A percentile compares a stretch with the other conserved stretches of the same genome.
These are phyloP conservation scores for Apeira syringaria DNA, from an alignment of 2,888 invertebrate genomes.

Conservation along the genomic window DNA sequence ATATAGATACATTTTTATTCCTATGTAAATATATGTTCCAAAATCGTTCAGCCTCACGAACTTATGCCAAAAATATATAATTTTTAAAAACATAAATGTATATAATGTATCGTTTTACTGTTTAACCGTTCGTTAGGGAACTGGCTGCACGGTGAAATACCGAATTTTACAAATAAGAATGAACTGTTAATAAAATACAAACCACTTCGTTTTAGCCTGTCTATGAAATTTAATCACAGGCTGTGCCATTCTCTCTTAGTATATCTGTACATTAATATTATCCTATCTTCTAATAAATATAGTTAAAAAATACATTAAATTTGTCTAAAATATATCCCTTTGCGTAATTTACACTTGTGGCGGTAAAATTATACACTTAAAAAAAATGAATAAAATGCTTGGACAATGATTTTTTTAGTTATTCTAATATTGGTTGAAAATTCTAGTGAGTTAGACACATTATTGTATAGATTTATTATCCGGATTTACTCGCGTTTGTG, in stretches of 20 bases:
- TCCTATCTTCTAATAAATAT: slow-evolving; percentile 41
- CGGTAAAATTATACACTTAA: slow-evolving; percentile 29
- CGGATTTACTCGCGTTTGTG: too few relatives aligned
- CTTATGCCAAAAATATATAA: slow-evolving; percentile 63
- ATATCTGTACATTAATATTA: slow-evolving; percentile 46
- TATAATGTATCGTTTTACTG: slow-evolving; percentile 47
- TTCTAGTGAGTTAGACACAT: too few relatives aligned
- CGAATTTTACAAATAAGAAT: slow-evolving; percentile 47
- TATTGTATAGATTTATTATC: too few relatives aligned
- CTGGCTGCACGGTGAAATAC: slow-evolving; percentile 74
- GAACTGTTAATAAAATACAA: slow-evolving; percentile 14
- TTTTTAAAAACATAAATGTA: slow-evolving; percentile 49
- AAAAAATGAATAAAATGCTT: slow-evolving; percentile 52
- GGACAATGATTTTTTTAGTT: slow-evolving; percentile 44
- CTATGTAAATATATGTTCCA: slow-evolving; percentile 54
- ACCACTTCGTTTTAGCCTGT: slow-evolving; percentile 26
- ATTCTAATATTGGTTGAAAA: too few relatives aligned
- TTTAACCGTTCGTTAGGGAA: slow-evolving; percentile 45
- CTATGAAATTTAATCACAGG: slow-evolving; percentile 44
- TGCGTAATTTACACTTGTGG: slow-evolving; percentile 25
- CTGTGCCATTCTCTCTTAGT: slow-evolving; percentile 64
- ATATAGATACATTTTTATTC: too few relatives aligned
- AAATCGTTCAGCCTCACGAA: slow-evolving; percentile 48
- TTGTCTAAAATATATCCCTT: slow-evolving; percentile 26
- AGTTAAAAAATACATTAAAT: slow-evolving; percentile 28